phyloP scores from a whole-genome alignment of 2,113 vertebrate genomes.

The Mohoua ochrocephala region DNA sequence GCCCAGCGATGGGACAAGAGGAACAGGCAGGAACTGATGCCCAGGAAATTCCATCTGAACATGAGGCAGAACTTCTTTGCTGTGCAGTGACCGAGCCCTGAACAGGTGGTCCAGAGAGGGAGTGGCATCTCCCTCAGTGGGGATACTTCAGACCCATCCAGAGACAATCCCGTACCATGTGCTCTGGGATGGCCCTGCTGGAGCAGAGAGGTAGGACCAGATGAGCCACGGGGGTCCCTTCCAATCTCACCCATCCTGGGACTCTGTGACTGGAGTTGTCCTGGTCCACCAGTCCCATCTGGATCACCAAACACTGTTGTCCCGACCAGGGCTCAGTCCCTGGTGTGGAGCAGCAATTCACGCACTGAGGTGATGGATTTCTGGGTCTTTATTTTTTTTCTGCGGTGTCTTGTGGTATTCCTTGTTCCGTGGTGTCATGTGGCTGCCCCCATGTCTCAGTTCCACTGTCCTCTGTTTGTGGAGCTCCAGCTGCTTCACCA shows the following conservation, averaged over 20 bases:
- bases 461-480: not conserved
- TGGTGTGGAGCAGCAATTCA: not conserved
- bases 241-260: not conserved
- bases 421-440: not conserved
- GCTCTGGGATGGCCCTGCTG: not conserved
- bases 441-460: too few species aligned
- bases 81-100: fast-evolving
- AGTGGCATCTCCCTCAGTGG: not conserved
- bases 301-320: not conserved
- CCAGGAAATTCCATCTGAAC: not conserved
- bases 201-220: not conserved
- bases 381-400: not conserved
- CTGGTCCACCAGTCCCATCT: not conserved
- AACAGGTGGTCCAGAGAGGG: not conserved
- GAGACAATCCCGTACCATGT: not conserved
- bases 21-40: not conserved
- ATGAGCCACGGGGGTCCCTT: not conserved
- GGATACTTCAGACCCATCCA: not conserved
- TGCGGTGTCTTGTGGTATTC: not conserved
- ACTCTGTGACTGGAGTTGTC: not conserved
- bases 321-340: not conserved
- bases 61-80: not conserved
- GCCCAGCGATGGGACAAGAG: not conserved
- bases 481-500: not conserved
- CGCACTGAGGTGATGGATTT: not conserved